Percentiles rank a stretch among this genome's conserved stretches.
These are phyloP conservation scores for Sinocyclocheilus rhinocerous DNA, from an alignment of 2,113 vertebrate species.

Conservation along the genomic window DNA sequence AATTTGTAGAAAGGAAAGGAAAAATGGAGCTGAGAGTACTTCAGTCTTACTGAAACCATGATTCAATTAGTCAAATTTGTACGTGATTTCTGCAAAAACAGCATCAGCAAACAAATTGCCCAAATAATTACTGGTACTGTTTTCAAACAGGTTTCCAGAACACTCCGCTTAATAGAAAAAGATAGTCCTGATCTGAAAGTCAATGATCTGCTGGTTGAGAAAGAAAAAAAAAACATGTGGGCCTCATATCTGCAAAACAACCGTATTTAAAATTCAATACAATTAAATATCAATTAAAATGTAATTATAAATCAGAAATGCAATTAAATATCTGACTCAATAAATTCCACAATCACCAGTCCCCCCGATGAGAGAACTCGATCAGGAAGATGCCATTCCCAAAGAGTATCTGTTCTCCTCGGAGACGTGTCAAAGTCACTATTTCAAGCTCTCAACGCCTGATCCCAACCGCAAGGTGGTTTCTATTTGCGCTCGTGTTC, in stretches of 20 bases:
- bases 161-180: conserved; percentile 66
- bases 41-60: not conserved
- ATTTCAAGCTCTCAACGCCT: conserved; percentile 48
- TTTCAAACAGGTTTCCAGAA: not conserved
- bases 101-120: not conserved
- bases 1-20: not conserved
- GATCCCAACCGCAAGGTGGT: conserved; percentile 52
- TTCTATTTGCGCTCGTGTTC: conserved; percentile 54
- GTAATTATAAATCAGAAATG: not conserved
- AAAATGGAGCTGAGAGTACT: not conserved
- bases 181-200: conserved; percentile 58
- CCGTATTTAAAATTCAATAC: not conserved
- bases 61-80: not conserved
- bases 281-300: not conserved
- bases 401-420: conserved; percentile 51
- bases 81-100: not conserved
- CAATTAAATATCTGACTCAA: not conserved
- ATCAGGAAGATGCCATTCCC: conserved; percentile 59
- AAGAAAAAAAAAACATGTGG: too few relatives aligned
- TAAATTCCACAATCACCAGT: conserved; percentile 10
- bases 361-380: conserved; percentile 56
- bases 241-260: conserved; percentile 50
- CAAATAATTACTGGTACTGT: not conserved
- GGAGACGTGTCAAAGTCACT: conserved; percentile 38
- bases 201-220: not conserved